Evolutionary conservation across 2,888 invertebrate genomes (phyloP), one percentile per base, ranked within the genome.

Genomic region (Anthrax anthrax): DNA sequence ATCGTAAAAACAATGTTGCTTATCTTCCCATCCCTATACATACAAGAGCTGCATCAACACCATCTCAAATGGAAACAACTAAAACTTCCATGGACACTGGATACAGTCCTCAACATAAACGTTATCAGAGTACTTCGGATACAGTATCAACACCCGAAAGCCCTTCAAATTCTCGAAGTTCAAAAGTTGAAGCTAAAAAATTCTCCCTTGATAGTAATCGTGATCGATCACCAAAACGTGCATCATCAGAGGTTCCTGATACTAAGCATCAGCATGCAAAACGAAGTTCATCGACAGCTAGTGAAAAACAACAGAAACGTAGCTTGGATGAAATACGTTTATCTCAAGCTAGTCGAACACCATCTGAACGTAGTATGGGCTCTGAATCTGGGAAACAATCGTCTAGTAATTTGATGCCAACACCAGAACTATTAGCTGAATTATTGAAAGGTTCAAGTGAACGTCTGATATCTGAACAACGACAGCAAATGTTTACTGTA

Each of bases 401-500:
- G n/a, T 49, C 53, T 38, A 50, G 56, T 12, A 55, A 55, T 47
- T 54, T 61, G 37, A 54, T 61, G 48, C 64, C 78, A 13, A 76
- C 77, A 50, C 76, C 73, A 16, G 84, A 85, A 60, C 69, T 86
- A 50, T 71, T 87, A 50, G 84, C 84, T 39, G 83, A 85, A 62
- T 70, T 87, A 50, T 73, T 87, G 41, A 75, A 82, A 53, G 86
- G 85, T 46, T 84, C 84, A 57, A 86, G 86, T 37, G 87, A 87
- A 63, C 79, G 83, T 53, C 70, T 84, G 47, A 77, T 82, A 16
- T 75, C 78, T 50, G 73, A 77, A 54, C 60, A 71, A 61, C 60
- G 65, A 1, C 60, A 66, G 48, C 60, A 64, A 57, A 64, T 62
- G 49, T 60, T 58, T 55, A 61, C 63, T 59, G 66, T 66, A 53